Percentiles rank a stretch among this genome's conserved stretches.
Evolutionary conservation across 1,140 invertebrate genomes (phyloP).

Genomic region (Lepidurus apus): DNA sequence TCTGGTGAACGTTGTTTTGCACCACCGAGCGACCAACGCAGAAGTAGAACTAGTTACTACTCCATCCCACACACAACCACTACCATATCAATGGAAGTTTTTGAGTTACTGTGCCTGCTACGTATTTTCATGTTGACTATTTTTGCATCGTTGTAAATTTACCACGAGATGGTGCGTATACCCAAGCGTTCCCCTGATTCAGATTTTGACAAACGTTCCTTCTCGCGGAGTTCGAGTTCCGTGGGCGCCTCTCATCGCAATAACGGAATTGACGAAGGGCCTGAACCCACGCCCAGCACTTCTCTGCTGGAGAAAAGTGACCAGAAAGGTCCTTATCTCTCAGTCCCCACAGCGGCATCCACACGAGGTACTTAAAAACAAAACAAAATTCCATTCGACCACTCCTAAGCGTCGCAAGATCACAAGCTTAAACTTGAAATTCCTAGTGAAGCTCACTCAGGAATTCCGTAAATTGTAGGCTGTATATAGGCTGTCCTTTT

Average conservation of each 20-base stretch:
- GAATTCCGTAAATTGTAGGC: not conserved
- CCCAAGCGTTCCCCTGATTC: constrained; percentile 7
- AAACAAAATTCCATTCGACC: constrained; percentile 7
- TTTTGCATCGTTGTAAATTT: not conserved
- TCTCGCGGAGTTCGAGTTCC: constrained; percentile 24
- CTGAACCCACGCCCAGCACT: constrained; percentile 28
- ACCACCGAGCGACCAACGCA: constrained; percentile 22
- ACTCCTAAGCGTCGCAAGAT: not conserved
- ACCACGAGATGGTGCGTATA: constrained; percentile 6
- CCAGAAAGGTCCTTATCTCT: constrained; percentile 63
- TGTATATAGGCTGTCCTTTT: not conserved
- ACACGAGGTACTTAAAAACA: constrained; percentile 13
- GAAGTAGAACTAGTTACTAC: not conserved
- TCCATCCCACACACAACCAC: not conserved
- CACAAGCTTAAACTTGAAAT: not conserved
- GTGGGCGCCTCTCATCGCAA: not conserved
- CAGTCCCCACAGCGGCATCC: constrained; percentile 47
- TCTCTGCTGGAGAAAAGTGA: constrained; percentile 30
- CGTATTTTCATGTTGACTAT: not conserved
- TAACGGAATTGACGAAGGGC: constrained; percentile 26
- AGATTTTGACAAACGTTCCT: constrained; percentile 29
- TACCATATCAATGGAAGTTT: not conserved
- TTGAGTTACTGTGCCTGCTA: not conserved
- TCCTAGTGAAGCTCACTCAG: not conserved
- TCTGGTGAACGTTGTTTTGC: not conserved